A percentile compares a stretch with the other conserved stretches of the same genome.
Evolutionary conservation across 2,888 invertebrate genomes (phyloP).

Genomic region (Prosopocoilus inquinatus): DNA sequence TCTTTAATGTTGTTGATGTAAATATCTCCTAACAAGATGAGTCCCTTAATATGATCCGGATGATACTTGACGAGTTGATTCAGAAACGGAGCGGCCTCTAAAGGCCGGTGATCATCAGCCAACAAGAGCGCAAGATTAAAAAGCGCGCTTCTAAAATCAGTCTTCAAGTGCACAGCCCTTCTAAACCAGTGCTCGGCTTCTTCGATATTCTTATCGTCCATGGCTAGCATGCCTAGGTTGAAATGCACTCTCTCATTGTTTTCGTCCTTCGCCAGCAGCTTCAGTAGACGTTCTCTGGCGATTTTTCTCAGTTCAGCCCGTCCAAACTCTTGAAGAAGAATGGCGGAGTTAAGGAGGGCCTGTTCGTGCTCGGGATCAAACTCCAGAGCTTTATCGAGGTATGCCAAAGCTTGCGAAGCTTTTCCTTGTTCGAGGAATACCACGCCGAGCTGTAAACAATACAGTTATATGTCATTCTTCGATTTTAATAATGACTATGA

Average conservation of each 20-base stretch:
- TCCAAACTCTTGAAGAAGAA: conserved; percentile 87
- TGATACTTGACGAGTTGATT: conserved; percentile 88
- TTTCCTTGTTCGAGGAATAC: conserved; percentile 92
- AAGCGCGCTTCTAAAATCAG: conserved; percentile 88
- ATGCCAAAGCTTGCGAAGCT: conserved; percentile 84
- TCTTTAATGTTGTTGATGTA: conserved; percentile 95
- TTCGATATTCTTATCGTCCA: conserved; percentile 88
- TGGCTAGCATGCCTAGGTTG: conserved; percentile 89
- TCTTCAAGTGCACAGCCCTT: conserved; percentile 81
- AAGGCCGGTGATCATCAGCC: conserved; percentile 82
- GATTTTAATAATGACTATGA: no score
- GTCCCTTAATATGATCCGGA: conserved; percentile 91
- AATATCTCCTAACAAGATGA: conserved; percentile 91
- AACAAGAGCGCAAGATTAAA: conserved; percentile 90
- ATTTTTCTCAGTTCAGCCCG: conserved; percentile 75
- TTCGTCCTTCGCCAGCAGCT: conserved; percentile 72
- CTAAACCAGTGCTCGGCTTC: conserved; percentile 91
- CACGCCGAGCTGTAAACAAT: conserved; percentile 75
- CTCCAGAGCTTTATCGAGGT: conserved; percentile 89
- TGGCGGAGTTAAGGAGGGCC: conserved; percentile 92
- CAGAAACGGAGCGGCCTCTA: conserved; percentile 90
- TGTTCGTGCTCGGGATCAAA: conserved; percentile 94
- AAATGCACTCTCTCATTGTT: conserved; percentile 91
- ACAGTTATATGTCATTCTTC: conserved; percentile 3
- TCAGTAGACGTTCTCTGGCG: conserved; percentile 77